phyloP scores from a whole-genome alignment of 30 jellyfish, hydroid and myxozoan species.

The Phacellophora camtschatica region DNA sequence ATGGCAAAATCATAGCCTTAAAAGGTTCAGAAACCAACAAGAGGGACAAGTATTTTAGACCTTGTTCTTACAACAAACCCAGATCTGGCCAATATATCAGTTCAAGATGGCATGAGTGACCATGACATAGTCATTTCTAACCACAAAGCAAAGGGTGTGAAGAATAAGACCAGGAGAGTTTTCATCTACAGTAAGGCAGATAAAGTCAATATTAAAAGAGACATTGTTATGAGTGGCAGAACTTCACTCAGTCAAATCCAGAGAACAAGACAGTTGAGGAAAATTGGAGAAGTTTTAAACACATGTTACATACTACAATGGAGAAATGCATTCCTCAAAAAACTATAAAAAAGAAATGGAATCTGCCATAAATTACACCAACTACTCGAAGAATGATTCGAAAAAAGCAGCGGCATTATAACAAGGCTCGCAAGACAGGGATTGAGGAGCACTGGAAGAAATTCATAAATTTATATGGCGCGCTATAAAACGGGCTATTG shows the following conservation, averaged over 20 bases:
- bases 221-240: constrained; percentile 22
- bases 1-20: neutral
- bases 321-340: constrained; percentile 27
- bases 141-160: constrained; percentile 24
- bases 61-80: constrained; percentile 26
- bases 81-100: constrained; percentile 15
- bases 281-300: constrained; percentile 20
- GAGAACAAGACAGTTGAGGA: neutral
- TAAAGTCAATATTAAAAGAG: neutral
- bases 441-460: constrained; percentile 14
- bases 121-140: constrained; percentile 17
- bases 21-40: constrained; percentile 37
- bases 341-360: too few relatives aligned
- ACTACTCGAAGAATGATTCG: too few relatives aligned
- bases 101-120: constrained; percentile 27
- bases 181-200: neutral
- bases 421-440: too few relatives aligned
- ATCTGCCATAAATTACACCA: too few relatives aligned
- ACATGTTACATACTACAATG: constrained; percentile 16
- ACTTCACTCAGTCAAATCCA: constrained; percentile 34
- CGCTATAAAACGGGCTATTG: constrained; percentile 3
- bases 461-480: too few relatives aligned
- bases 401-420: too few relatives aligned
- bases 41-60: constrained; percentile 18
- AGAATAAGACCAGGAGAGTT: constrained; percentile 11